Evolutionary conservation across 2,888 invertebrate genomes (phyloP).

Genomic region (Synergus gifuensis): DNA sequence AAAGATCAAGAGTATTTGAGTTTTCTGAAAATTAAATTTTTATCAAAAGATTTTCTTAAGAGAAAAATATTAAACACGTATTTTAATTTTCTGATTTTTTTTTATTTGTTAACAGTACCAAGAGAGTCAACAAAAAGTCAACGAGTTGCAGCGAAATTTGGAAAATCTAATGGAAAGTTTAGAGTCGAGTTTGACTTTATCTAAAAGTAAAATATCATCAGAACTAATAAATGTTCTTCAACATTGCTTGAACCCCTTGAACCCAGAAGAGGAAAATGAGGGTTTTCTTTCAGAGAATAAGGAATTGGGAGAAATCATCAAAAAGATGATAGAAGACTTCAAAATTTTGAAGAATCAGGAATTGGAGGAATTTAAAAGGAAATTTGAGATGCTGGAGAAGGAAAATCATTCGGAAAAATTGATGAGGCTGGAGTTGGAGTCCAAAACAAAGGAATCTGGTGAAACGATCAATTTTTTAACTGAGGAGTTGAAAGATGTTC

Average conservation of each 20-base stretch:
- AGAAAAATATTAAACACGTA: too few species aligned
- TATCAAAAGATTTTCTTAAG: too few species aligned
- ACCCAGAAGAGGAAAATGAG: neutral
- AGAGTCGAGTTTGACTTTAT: neutral
- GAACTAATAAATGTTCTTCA: slow-evolving; percentile 31
- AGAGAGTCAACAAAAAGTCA: slow-evolving; percentile 47
- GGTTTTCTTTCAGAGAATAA: slow-evolving; percentile 43
- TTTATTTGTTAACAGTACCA: slow-evolving; percentile 42
- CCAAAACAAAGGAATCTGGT: slow-evolving; percentile 54
- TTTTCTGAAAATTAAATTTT: neutral
- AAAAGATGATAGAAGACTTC: slow-evolving; percentile 46
- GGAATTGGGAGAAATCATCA: slow-evolving; percentile 46
- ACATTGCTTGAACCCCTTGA: slow-evolving; percentile 1
- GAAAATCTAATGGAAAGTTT: slow-evolving; percentile 38
- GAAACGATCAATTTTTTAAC: slow-evolving; percentile 59
- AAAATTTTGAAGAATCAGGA: slow-evolving; percentile 51
- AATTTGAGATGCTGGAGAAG: slow-evolving; percentile 57
- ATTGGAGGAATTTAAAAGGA: slow-evolving; percentile 46
- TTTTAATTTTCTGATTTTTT: neutral
- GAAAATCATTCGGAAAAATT: slow-evolving; percentile 55
- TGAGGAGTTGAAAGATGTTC: slow-evolving; percentile 61
- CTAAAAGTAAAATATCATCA: slow-evolving; percentile 46
- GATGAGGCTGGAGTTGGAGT: slow-evolving; percentile 53
- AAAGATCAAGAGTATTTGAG: neutral
- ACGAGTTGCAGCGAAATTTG: slow-evolving; percentile 47